phyloP scores from a whole-genome alignment of 2,113 vertebrate genomes.

The Hippocampus guttulatus region DNA sequence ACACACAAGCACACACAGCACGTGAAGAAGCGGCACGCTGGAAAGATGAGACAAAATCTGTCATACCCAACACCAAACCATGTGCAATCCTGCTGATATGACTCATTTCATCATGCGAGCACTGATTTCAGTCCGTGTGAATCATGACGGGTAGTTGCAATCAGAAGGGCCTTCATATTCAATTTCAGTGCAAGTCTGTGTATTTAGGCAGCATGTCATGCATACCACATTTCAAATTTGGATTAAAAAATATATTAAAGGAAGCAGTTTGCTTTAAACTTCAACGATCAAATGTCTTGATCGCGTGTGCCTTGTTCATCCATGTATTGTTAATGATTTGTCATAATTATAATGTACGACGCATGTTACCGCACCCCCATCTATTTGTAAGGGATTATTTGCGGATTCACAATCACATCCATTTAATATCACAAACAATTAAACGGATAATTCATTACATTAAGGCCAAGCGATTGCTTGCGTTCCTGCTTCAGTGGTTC shows the following conservation, averaged over 20 bases:
- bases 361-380: neutral
- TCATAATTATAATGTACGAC: neutral
- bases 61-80: neutral
- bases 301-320: no score
- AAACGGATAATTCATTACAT: neutral
- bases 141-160: neutral
- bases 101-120: neutral
- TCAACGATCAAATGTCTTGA: no score
- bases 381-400: neutral
- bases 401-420: neutral
- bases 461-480: neutral
- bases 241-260: no score
- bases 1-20: conserved; percentile 9
- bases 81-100: neutral
- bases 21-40: neutral
- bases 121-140: neutral
- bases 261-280: no score
- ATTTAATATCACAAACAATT: neutral
- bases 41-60: neutral
- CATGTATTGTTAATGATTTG: no score
- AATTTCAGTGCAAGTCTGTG: neutral
- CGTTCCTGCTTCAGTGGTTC: neutral
- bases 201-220: neutral
- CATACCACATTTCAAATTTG: no score
- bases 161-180: neutral